Evolutionary conservation across 2,888 invertebrate species (phyloP).

Genomic region (Mesoligia furuncula): DNA sequence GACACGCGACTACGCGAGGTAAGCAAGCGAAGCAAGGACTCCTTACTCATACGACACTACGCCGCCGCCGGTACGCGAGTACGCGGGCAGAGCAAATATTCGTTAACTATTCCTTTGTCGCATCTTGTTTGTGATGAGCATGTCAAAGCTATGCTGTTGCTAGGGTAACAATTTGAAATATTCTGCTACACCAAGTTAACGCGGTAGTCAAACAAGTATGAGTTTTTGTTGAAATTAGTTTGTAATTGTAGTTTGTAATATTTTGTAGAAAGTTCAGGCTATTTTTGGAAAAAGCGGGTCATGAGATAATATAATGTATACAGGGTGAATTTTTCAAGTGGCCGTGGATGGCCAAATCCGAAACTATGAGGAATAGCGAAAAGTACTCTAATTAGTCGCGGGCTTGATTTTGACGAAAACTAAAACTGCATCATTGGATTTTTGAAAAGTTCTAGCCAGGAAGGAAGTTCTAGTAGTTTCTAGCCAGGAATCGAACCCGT

Average conservation of each 20-base stretch:
- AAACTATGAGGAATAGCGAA: too few relatives aligned
- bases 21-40: constrained; percentile 20
- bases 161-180: constrained; percentile 64
- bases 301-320: too few relatives aligned
- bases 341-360: too few relatives aligned
- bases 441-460: too few relatives aligned
- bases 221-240: constrained; percentile 15
- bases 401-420: too few relatives aligned
- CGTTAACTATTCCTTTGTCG: constrained; percentile 86
- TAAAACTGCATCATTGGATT: too few relatives aligned
- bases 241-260: background rate
- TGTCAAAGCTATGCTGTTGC: constrained; percentile 72
- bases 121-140: constrained; percentile 75
- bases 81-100: constrained; percentile 76
- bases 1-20: constrained; percentile 12
- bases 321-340: too few relatives aligned
- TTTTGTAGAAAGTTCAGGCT: background rate
- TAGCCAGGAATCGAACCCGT: too few relatives aligned
- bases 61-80: constrained; percentile 55
- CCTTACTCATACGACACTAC: constrained; percentile 53
- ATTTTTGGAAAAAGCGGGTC: background rate
- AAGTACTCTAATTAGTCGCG: too few relatives aligned
- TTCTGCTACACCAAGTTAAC: constrained; percentile 34
- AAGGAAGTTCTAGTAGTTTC: too few relatives aligned
- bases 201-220: background rate